These are phyloP conservation scores for Phyllotreta striolata DNA, from an alignment of 2,888 invertebrate genomes.

Conservation along the genomic window DNA sequence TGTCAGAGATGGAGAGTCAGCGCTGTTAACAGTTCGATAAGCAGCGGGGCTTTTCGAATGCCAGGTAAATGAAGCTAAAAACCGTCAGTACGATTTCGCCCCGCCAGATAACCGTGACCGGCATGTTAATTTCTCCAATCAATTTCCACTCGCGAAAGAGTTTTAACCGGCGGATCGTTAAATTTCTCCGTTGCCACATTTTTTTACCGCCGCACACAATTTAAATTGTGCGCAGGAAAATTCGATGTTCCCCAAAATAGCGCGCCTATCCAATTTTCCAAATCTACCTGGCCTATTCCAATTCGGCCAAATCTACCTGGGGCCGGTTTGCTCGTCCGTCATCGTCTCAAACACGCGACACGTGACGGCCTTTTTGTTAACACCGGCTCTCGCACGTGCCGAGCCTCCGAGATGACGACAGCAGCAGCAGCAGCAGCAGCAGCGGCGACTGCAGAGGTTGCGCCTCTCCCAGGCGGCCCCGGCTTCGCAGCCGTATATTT, in stretches of 20 bases:
- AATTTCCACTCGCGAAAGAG: not conserved
- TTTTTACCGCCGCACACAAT: too few relatives aligned
- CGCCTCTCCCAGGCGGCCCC: conserved; percentile 23
- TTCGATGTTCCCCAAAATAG: too few relatives aligned
- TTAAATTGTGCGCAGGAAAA: too few relatives aligned
- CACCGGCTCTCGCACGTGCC: conserved; percentile 47
- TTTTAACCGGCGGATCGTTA: not conserved
- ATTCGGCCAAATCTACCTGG: conserved; percentile 43
- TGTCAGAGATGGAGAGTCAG: conserved; percentile 23
- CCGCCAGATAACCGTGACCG: not conserved
- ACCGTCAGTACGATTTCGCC: conserved; percentile 1
- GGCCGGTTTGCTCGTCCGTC: conserved; percentile 37
- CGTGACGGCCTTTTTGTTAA: conserved; percentile 47
- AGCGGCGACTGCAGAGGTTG: conserved; percentile 19
- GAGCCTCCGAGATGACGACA: conserved; percentile 36
- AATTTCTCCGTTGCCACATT: too few relatives aligned
- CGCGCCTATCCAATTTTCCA: too few relatives aligned
- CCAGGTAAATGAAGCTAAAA: conserved; percentile 4
- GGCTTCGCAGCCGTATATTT: conserved; percentile 24
- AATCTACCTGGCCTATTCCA: too few relatives aligned
- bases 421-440: conserved; percentile 12
- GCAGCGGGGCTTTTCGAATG: conserved; percentile 2
- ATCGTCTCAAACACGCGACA: conserved; percentile 48
- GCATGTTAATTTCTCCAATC: not conserved
- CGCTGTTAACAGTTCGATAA: conserved; percentile 22